Base-by-base conservation (phyloP, 2,888 invertebrate genomes). In the Neria commutata region DNA sequence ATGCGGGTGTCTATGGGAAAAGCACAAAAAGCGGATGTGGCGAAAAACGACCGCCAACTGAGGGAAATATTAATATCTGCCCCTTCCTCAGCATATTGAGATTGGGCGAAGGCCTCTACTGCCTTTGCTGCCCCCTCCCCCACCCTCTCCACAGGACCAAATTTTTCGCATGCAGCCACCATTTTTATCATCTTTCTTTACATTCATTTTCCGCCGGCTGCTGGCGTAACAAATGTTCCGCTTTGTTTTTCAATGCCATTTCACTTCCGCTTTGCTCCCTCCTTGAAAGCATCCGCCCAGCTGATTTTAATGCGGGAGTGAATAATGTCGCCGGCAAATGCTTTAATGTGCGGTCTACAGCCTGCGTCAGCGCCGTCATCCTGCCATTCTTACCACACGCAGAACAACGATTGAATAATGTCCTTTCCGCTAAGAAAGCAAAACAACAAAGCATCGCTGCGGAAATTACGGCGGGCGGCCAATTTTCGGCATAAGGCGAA, bases 301-400 rank as follows among this genome's bases (percentile, higher is more conserved):
- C 29, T 42, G 42, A 17, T 42, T 29, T 14, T 47, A 54, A 54
- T 54, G 53, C 53, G 46, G 24, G 40, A 55, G 49, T 54, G 54
- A 52, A 53, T 58, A 52, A 58, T 58, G 34, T 57, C 40, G 26
- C 47, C 37, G 42, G 29, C 54, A 54, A 61, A 54, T 52, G 47
- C 33, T 54, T 54, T 33, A 47, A 57, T 57, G 54, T 52, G 55
- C n/a, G n/a, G n/a, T n/a, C n/a, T n/a, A n/a, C n/a, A n/a, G n/a
- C 42, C 52, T 34, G 29, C 19, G 21, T 14, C n/a, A 4, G 4
- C 21, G 42, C 19, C 14, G 42, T 42, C 42, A 19, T 16, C n/a
- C n/a, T n/a, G n/a, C n/a, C n/a, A n/a, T n/a, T n/a, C n/a, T n/a
- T n/a, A n/a, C 19, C 3, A 42, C 42, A 23, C 46, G 42, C 42